A percentile compares a stretch with the other conserved stretches of the same genome.
These are phyloP conservation scores for Hemicentrotus pulcherrimus DNA, from an alignment of 35 echinoderm and acorn worm genomes.

Conservation along the genomic window DNA sequence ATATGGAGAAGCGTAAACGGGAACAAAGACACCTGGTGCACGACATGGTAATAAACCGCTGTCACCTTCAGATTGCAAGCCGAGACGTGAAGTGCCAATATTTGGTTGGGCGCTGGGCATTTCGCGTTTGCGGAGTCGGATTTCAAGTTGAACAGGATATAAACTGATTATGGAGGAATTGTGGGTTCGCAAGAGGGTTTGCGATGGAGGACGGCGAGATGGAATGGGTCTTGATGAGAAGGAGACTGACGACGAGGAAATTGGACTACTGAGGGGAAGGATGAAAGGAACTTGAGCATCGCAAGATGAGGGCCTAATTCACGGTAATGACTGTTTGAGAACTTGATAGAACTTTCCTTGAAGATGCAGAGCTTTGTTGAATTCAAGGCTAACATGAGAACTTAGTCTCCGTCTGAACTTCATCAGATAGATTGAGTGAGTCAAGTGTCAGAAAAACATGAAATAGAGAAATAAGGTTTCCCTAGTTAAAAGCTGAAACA, in stretches of 20 bases:
- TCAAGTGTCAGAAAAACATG: not conserved
- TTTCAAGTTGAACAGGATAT: constrained; percentile 35
- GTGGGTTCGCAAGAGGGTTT: not conserved
- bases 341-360: not conserved
- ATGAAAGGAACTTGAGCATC: constrained; percentile 14
- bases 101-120: constrained; percentile 23
- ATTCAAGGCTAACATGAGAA: not conserved
- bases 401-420: not conserved
- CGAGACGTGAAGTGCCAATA: constrained; percentile 33
- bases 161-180: constrained; percentile 45
- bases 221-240: not conserved
- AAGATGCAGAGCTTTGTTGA: not conserved
- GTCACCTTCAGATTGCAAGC: constrained; percentile 13
- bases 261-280: not conserved
- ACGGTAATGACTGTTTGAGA: not conserved
- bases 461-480: not conserved
- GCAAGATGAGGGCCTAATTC: not conserved
- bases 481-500: no score
- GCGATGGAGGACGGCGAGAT: not conserved
- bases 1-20: not conserved
- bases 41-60: constrained; percentile 26
- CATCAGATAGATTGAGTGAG: not conserved
- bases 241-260: not conserved
- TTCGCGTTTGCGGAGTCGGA: constrained; percentile 2
- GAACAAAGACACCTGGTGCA: constrained; percentile 35